These are phyloP conservation scores for Pararge aegeria DNA, from an alignment of 1,140 invertebrate genomes.

Conservation along the genomic window DNA sequence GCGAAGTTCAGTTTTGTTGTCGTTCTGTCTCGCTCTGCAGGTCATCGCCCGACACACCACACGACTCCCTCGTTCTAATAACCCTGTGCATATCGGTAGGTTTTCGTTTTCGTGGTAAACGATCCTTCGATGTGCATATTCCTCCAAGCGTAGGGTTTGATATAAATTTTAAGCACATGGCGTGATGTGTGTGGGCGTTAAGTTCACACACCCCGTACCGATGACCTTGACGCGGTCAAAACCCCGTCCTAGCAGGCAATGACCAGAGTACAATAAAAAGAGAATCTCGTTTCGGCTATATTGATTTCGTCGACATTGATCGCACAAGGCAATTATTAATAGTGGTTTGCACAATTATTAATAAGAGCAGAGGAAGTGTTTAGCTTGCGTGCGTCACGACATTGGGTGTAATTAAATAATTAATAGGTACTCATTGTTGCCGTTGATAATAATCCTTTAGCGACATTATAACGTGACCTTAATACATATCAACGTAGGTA, in stretches of 20 bases:
- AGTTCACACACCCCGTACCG: slow-evolving; percentile 57
- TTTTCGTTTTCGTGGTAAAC: slow-evolving; percentile 42
- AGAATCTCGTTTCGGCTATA: slow-evolving; percentile 46
- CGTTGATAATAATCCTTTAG: slow-evolving; percentile 16
- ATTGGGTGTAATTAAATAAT: slow-evolving; percentile 47
- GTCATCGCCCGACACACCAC: slow-evolving; percentile 70
- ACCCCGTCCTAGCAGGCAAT: slow-evolving; percentile 49
- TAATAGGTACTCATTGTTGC: slow-evolving; percentile 20
- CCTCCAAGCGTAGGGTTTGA: slow-evolving; percentile 7
- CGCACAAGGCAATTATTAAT: slow-evolving; percentile 65
- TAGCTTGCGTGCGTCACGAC: slow-evolving; percentile 60
- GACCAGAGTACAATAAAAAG: slow-evolving; percentile 40
- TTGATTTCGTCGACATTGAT: slow-evolving; percentile 47
- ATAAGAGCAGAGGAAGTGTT: slow-evolving; percentile 61
- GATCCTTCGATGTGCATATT: slow-evolving; percentile 18
- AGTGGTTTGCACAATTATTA: slow-evolving; percentile 59
- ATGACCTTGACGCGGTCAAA: slow-evolving; percentile 65
- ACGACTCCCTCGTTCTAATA: slow-evolving; percentile 70
- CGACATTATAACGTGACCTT: slow-evolving; percentile 13
- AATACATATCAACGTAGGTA: neutral
- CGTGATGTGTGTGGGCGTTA: slow-evolving; percentile 34
- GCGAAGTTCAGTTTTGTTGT: slow-evolving; percentile 77
- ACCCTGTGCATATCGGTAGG: slow-evolving; percentile 65
- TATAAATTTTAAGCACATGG: slow-evolving; percentile 12
- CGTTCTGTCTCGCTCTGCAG: slow-evolving; percentile 69